Percentiles rank a stretch among this genome's conserved stretches.
phyloP scores from a whole-genome alignment of 2,113 vertebrate species.

The Labeo catla region DNA sequence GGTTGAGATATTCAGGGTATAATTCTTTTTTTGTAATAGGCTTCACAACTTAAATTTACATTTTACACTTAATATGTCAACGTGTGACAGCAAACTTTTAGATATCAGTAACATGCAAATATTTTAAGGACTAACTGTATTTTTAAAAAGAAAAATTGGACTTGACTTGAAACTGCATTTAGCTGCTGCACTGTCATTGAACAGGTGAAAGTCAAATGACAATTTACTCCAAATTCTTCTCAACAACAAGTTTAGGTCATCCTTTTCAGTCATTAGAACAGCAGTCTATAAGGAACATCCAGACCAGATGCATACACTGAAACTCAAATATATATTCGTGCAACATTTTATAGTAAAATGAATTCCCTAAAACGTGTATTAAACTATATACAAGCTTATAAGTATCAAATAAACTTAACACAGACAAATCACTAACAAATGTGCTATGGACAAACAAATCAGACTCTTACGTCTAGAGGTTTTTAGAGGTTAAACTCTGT shows the following conservation, averaged over 20 bases:
- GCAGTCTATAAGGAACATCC: background rate
- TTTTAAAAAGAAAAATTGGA: background rate
- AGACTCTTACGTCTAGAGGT: background rate
- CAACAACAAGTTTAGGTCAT: background rate
- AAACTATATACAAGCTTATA: background rate
- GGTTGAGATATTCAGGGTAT: too few species aligned
- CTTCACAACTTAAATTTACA: too few species aligned
- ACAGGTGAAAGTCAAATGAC: background rate
- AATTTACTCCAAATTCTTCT: background rate
- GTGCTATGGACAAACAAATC: background rate
- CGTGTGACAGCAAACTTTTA: background rate
- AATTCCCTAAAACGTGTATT: background rate
- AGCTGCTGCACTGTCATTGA: background rate
- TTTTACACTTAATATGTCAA: too few species aligned
- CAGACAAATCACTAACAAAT: background rate
- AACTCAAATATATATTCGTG: background rate
- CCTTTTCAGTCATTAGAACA: background rate
- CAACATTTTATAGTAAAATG: too few species aligned
- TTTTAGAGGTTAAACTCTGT: background rate
- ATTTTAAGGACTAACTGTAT: background rate
- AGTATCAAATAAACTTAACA: background rate
- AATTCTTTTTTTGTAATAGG: too few species aligned
- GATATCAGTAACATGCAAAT: background rate
- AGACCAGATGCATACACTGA: background rate
- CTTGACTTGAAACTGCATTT: background rate